phyloP scores from a whole-genome alignment of 2,797 vertebrate genomes.

The Alcedo atthis region DNA sequence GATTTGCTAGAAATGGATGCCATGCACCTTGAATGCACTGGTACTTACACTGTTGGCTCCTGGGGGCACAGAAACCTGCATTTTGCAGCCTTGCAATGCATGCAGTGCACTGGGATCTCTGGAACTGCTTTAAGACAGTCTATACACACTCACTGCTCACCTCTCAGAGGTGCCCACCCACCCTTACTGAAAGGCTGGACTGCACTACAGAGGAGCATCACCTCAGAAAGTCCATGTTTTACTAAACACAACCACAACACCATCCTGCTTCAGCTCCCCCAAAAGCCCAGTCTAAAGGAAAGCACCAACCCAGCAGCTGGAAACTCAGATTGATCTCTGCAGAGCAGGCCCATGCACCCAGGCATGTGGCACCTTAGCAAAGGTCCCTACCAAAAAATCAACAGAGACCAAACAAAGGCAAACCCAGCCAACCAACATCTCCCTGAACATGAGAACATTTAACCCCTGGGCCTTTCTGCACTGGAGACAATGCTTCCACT shows the following conservation, averaged over 20 bases:
- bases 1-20: conserved; percentile 8
- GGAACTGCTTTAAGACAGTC: background rate
- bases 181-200: background rate
- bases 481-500: background rate
- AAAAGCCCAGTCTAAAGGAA: background rate
- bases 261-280: background rate
- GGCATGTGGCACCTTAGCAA: background rate
- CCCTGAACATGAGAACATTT: conserved; percentile 7
- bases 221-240: background rate
- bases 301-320: background rate
- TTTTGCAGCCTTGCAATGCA: background rate
- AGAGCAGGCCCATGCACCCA: background rate
- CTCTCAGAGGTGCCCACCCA: background rate
- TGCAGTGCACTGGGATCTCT: background rate
- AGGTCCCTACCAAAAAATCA: background rate
- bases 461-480: conserved; percentile 16
- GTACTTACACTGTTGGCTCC: background rate
- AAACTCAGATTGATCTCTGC: background rate
- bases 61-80: background rate
- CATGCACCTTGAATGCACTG: background rate
- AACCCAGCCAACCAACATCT: background rate
- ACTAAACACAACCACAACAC: background rate
- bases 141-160: background rate
- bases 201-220: background rate
- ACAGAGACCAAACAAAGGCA: background rate